These are phyloP conservation scores for Thyatira batis DNA, from an alignment of 2,888 invertebrate species.

Conservation along the genomic window DNA sequence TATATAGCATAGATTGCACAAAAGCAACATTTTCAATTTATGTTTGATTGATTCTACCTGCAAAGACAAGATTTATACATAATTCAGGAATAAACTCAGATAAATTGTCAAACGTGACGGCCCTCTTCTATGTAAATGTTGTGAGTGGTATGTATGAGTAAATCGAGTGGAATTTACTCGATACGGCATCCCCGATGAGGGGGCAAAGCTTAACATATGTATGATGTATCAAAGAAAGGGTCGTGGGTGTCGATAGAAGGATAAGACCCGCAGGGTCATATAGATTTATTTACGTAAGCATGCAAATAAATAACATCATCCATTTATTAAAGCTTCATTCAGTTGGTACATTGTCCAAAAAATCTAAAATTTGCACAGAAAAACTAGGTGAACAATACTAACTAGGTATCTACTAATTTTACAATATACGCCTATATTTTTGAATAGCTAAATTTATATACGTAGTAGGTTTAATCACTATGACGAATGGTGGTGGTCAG, in stretches of 20 bases:
- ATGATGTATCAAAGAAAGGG: conserved; percentile 50
- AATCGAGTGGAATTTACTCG: conserved; percentile 40
- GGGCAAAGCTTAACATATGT: conserved; percentile 29
- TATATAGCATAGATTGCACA: too few species aligned
- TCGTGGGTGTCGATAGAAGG: conserved; percentile 23
- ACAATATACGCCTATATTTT: too few species aligned
- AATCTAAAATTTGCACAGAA: too few species aligned
- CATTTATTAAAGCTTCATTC: too few species aligned
- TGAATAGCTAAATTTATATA: too few species aligned
- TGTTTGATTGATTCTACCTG: background rate
- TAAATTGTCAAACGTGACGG: conserved; percentile 8
- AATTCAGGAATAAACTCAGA: background rate
- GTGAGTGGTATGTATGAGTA: conserved; percentile 28
- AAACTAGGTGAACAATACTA: too few species aligned
- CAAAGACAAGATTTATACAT: background rate
- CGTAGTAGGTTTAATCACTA: too few species aligned
- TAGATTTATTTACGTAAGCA: background rate
- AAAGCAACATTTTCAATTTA: too few species aligned
- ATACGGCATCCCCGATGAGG: conserved; percentile 37
- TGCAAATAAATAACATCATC: background rate
- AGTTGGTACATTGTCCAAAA: too few species aligned
- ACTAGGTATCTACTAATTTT: too few species aligned
- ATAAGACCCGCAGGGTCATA: background rate
- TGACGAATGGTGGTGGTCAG: too few species aligned
- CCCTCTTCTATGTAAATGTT: conserved; percentile 38